Conservation (phyloP, 2,113 vertebrate species). For the Perognathus longimembris region DNA sequence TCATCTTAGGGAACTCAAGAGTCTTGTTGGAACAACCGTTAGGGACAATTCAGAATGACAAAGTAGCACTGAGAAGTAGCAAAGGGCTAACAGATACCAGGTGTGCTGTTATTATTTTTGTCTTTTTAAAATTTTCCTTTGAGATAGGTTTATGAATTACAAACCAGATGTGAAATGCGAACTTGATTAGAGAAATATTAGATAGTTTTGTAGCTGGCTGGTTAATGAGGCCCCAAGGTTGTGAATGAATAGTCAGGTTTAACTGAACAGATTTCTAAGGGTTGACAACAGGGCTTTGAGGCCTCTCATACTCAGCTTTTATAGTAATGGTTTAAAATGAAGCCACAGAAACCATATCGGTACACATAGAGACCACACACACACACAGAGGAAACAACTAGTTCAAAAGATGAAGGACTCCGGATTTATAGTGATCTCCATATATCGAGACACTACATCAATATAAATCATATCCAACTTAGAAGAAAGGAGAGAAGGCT, state of each 20-base stretch:
- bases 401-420: slow-evolving; percentile 20
- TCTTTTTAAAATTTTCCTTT: slow-evolving; percentile 58
- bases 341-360: background rate
- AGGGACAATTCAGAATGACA: background rate
- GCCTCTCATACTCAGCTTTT: slow-evolving; percentile 12
- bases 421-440: background rate
- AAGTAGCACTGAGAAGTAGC: background rate
- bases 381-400: background rate
- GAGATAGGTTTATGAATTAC: slow-evolving; percentile 40
- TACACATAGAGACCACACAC: background rate
- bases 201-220: slow-evolving; percentile 43
- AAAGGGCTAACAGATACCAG: background rate
- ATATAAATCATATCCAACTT: slow-evolving; percentile 5
- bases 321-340: slow-evolving; percentile 17
- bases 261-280: slow-evolving; percentile 1
- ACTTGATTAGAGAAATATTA: background rate
- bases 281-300: background rate
- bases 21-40: background rate
- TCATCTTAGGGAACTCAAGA: background rate
- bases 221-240: slow-evolving; percentile 49
- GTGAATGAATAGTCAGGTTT: slow-evolving; percentile 28
- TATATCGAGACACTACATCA: background rate
- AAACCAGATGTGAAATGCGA: slow-evolving; percentile 51
- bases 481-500: background rate
- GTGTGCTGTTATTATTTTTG: slow-evolving; percentile 20